Conservation (phyloP, 2,797 vertebrate genomes). For the Myiotriccus ornatus region DNA sequence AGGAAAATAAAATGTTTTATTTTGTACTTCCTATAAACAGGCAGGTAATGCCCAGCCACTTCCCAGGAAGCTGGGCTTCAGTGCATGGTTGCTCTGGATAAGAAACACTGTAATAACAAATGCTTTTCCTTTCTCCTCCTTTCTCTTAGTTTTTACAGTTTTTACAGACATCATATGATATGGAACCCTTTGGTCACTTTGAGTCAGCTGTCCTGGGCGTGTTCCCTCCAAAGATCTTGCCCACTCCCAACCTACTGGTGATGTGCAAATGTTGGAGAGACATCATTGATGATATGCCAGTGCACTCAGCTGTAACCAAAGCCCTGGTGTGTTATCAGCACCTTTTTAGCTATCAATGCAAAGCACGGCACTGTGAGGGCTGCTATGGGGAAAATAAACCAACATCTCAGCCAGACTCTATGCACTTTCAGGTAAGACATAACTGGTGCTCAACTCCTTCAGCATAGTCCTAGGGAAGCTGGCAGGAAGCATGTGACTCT, state of each 20-base stretch:
- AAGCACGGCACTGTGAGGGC: neutral
- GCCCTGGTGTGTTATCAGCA: neutral
- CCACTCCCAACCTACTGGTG: neutral
- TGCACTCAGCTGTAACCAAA: neutral
- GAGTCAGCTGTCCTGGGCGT: neutral
- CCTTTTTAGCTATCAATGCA: neutral
- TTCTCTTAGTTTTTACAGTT: neutral
- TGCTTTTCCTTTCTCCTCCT: neutral
- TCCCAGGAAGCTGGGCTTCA: neutral
- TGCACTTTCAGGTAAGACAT: neutral
- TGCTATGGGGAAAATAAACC: neutral
- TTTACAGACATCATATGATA: fast-evolving
- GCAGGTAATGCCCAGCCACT: neutral
- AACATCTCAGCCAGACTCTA: neutral
- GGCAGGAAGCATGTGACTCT: constrained; percentile 19
- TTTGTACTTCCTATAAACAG: neutral
- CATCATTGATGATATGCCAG: neutral
- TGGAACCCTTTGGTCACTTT: neutral
- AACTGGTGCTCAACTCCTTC: neutral
- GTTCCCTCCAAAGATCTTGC: neutral
- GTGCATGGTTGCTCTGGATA: fast-evolving
- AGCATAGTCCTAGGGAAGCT: neutral
- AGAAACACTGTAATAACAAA: neutral
- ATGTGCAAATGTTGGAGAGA: neutral
- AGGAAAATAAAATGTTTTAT: neutral